A percentile compares a stretch with the other conserved stretches of the same genome.
phyloP scores from a whole-genome alignment of 2,113 vertebrate species.

The Hyla sarda region DNA sequence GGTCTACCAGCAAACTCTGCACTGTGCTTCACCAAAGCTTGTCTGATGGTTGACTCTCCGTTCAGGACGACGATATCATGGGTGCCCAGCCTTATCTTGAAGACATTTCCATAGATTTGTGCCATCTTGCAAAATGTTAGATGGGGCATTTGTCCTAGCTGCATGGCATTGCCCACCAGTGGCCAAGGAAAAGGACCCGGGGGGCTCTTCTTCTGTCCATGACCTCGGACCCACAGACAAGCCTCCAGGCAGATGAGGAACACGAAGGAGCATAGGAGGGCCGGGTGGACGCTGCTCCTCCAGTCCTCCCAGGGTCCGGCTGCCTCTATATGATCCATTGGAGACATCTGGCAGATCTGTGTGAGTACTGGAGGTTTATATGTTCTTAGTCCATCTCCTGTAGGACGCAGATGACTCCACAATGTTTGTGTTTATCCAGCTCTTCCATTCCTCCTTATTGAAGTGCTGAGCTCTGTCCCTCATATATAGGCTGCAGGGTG shows the following conservation, averaged over 20 bases:
- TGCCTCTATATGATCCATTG: constrained; percentile 73
- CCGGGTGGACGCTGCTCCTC: constrained; percentile 73
- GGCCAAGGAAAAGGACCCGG: constrained; percentile 83
- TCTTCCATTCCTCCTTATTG: constrained; percentile 1
- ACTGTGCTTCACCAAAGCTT: constrained; percentile 78
- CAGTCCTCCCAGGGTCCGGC: constrained; percentile 67
- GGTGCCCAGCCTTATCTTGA: constrained; percentile 80
- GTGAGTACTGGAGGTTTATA: not conserved
- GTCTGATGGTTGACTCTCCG: constrained; percentile 75
- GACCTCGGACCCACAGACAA: constrained; percentile 71
- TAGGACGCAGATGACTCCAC: too few species aligned
- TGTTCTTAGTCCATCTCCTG: not conserved
- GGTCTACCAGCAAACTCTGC: constrained; percentile 83
- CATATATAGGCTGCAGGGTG: constrained; percentile 80
- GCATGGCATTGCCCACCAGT: constrained; percentile 81
- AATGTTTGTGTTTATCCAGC: not conserved
- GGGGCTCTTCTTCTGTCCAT: constrained; percentile 69
- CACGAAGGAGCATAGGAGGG: constrained; percentile 69
- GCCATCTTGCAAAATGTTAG: constrained; percentile 75
- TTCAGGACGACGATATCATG: constrained; percentile 83
- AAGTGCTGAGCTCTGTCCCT: constrained; percentile 65
- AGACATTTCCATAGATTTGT: constrained; percentile 78
- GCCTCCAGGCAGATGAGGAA: constrained; percentile 76
- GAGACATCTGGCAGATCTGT: constrained; percentile 63
- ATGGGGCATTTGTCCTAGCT: constrained; percentile 83